Percentiles rank a stretch among this genome's conserved stretches.
phyloP scores from a whole-genome alignment of 92 coral and sea anemone species.

The Parazoanthus darwini region DNA sequence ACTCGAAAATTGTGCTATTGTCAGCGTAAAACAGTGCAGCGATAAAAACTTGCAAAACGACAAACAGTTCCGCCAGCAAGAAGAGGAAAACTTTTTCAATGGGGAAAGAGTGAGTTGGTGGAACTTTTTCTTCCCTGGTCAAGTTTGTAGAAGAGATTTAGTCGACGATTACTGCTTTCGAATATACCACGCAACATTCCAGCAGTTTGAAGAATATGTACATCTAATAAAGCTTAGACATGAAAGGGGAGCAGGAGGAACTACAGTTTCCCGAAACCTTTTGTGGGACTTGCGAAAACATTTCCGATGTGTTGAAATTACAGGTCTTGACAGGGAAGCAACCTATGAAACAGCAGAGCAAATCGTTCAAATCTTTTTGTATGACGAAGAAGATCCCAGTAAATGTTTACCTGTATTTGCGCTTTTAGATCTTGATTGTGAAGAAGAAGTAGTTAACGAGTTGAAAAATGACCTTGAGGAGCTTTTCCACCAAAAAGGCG shows the following conservation, averaged over 20 bases:
- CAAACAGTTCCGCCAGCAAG: conserved; percentile 26
- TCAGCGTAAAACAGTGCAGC: conserved; percentile 28
- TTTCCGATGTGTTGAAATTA: conserved; percentile 41
- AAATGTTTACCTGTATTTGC: conserved; percentile 36
- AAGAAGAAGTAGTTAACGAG: conserved; percentile 27
- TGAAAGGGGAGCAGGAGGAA: conserved; percentile 63
- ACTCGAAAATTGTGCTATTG: conserved; percentile 38
- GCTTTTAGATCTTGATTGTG: conserved; percentile 31
- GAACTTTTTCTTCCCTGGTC: conserved; percentile 43
- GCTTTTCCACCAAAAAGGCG: conserved; percentile 36
- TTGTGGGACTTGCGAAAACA: conserved; percentile 57
- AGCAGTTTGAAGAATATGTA: conserved; percentile 45
- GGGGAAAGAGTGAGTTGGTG: conserved; percentile 41
- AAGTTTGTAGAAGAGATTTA: conserved; percentile 40
- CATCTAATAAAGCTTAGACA: conserved; percentile 45
- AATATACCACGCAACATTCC: conserved; percentile 23
- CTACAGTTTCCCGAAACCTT: conserved; percentile 54
- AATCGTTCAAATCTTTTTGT: conserved; percentile 25
- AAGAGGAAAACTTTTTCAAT: conserved; percentile 32
- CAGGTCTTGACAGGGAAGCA: conserved; percentile 27
- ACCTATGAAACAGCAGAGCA: conserved; percentile 37
- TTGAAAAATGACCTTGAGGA: conserved; percentile 38
- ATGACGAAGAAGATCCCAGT: conserved; percentile 33
- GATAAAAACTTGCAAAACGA: conserved; percentile 24
- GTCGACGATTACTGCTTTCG: conserved; percentile 6